Evolutionary conservation across 2,797 vertebrate species (phyloP).

Genomic region (Propithecus deckenii): DNA sequence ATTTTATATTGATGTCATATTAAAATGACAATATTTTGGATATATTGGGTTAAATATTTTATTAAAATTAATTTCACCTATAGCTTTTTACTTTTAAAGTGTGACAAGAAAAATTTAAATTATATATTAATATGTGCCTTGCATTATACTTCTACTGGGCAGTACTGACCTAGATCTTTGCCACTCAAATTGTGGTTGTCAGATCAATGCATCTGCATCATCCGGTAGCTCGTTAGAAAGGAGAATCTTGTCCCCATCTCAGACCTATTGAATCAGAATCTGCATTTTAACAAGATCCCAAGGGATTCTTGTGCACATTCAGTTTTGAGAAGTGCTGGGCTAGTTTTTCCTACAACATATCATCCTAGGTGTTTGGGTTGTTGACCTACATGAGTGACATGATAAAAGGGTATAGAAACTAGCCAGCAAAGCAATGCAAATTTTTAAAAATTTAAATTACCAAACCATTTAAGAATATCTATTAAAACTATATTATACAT

Average conservation of each 20-base stretch:
- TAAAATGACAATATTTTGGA: background rate
- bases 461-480: background rate
- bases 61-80: slow-evolving; percentile 18
- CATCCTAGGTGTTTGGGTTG: background rate
- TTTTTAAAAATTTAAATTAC: background rate
- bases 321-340: background rate
- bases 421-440: background rate
- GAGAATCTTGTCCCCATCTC: background rate
- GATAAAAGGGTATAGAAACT: background rate
- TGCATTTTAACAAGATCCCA: background rate
- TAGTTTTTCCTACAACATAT: background rate
- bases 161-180: background rate
- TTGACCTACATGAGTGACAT: background rate
- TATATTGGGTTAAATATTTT: background rate
- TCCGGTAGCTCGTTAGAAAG: background rate
- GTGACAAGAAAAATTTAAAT: background rate
- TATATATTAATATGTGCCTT: background rate
- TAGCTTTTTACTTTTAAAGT: background rate
- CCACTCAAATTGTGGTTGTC: background rate
- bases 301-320: background rate
- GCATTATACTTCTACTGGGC: background rate
- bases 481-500: background rate
- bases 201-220: background rate
- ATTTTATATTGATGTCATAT: background rate
- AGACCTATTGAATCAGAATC: background rate